A percentile compares a stretch with the other conserved stretches of the same genome.
These are phyloP conservation scores for Conus betulinus DNA, from an alignment of 1,140 invertebrate species.

Conservation along the genomic window DNA sequence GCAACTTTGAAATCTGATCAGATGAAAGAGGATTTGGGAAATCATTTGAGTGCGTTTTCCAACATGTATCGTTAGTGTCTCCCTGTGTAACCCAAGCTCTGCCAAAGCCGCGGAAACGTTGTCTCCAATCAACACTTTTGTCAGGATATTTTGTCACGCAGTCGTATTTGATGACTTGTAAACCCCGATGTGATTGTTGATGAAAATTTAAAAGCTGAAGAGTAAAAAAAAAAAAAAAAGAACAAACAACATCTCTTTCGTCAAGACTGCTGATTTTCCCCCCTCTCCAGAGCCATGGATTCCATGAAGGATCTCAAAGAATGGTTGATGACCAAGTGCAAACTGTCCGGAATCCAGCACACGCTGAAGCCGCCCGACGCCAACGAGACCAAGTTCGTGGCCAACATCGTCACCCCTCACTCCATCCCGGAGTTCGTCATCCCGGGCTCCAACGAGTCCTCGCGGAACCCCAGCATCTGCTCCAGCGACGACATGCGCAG, in stretches of 20 bases:
- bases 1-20: too few species aligned
- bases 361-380: constrained; percentile 10
- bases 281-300: constrained; percentile 44
- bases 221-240: too few species aligned
- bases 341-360: constrained; percentile 45
- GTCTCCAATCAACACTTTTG: not conserved
- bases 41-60: too few species aligned
- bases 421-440: constrained; percentile 71
- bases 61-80: too few species aligned
- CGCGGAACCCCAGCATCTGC: constrained; percentile 58
- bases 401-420: constrained; percentile 61
- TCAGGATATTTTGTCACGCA: not conserved
- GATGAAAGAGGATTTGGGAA: too few species aligned
- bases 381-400: constrained; percentile 30
- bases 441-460: constrained; percentile 64
- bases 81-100: too few species aligned
- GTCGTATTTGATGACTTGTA: too few species aligned
- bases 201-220: not conserved
- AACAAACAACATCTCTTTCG: too few species aligned
- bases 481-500: constrained; percentile 59
- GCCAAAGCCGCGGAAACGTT: too few species aligned
- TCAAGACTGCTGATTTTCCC: too few species aligned
- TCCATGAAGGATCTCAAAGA: constrained; percentile 66
- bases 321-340: constrained; percentile 67
- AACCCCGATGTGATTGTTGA: not conserved